phyloP scores from a whole-genome alignment of 2,113 vertebrate genomes.

The Lophura nycthemera region DNA sequence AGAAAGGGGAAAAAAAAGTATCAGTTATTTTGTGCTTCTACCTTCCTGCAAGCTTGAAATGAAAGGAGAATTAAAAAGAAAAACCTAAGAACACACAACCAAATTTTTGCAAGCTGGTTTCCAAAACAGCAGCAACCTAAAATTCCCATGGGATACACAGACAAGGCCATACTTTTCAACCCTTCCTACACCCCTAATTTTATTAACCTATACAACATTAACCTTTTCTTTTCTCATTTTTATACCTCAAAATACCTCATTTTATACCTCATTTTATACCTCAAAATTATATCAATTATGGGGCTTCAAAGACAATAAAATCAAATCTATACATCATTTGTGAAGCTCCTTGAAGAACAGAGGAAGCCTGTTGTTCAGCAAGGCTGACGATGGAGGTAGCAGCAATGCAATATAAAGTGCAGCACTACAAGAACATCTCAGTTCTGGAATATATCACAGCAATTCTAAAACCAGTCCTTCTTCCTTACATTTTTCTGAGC shows the following conservation, averaged over 20 bases:
- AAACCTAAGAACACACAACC: neutral
- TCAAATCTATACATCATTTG: neutral
- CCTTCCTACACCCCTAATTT: neutral
- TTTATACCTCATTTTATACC: neutral
- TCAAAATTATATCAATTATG: neutral
- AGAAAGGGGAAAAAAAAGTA: neutral
- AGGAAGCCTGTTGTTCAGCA: conserved; percentile 14
- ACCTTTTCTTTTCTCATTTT: neutral
- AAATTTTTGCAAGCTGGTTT: neutral
- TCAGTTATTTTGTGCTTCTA: neutral
- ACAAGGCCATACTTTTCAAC: neutral
- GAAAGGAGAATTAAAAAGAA: neutral
- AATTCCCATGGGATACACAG: neutral
- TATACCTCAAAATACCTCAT: neutral
- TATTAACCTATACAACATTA: neutral
- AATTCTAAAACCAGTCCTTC: neutral
- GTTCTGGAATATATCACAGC: neutral
- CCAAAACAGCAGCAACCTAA: neutral
- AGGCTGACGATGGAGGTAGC: neutral
- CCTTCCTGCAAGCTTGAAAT: neutral
- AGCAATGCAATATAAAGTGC: neutral
- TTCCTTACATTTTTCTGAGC: neutral
- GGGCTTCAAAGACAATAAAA: neutral
- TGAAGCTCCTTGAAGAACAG: neutral
- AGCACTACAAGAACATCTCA: neutral